A percentile compares a stretch with the other conserved stretches of the same genome.
These are phyloP conservation scores for Lepidochitona cinerea DNA, from an alignment of 2,888 invertebrate species.

Conservation along the genomic window DNA sequence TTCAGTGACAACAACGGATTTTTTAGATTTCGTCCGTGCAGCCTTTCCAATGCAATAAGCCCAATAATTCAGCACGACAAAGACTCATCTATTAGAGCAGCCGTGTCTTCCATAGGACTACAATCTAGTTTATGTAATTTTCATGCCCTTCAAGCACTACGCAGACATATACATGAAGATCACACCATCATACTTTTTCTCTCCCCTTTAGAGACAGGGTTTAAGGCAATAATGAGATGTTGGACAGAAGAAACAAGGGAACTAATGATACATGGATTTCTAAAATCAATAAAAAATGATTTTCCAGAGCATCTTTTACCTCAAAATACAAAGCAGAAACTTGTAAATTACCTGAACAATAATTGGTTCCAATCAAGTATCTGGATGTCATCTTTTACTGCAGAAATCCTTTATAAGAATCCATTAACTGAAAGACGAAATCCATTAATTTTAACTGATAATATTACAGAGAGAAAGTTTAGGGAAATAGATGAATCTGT, in stretches of 20 bases:
- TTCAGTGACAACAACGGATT: slow-evolving; percentile 14
- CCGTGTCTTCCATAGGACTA: not conserved
- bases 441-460: slow-evolving; percentile 16
- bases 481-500: too few relatives aligned
- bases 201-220: slow-evolving; percentile 10
- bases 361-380: too few relatives aligned
- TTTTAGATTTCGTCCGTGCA: not conserved
- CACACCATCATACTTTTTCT: slow-evolving; percentile 5
- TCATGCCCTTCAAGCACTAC: slow-evolving; percentile 11
- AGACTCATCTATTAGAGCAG: not conserved
- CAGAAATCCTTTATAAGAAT: slow-evolving; percentile 6
- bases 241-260: too few relatives aligned
- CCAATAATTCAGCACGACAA: slow-evolving; percentile 18
- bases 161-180: slow-evolving; percentile 3
- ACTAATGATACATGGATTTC: too few relatives aligned
- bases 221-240: slow-evolving; percentile 11
- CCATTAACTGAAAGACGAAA: slow-evolving; percentile 1
- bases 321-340: too few relatives aligned
- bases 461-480: too few relatives aligned
- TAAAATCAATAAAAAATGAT: too few relatives aligned
- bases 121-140: slow-evolving; percentile 11
- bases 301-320: too few relatives aligned
- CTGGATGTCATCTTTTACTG: not conserved
- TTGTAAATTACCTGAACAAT: too few relatives aligned
- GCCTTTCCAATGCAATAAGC: not conserved